Conservation (phyloP, 2,888 invertebrate genomes). For the Netelia fuscicornis region DNA sequence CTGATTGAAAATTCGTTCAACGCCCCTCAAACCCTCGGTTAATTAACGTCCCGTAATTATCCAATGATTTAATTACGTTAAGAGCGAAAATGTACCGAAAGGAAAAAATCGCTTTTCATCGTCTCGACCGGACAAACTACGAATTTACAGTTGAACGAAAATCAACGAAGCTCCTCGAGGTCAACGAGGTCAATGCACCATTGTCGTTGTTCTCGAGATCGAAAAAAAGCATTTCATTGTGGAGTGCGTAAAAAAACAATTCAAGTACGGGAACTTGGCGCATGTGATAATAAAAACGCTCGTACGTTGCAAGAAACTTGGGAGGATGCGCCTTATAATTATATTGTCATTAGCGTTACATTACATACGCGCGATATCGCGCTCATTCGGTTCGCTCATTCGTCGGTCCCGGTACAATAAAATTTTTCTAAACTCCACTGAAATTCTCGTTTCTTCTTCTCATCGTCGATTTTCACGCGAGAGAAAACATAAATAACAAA, state of each 20-base stretch:
- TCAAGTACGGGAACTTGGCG: constrained; percentile 51
- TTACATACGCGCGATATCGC: constrained; percentile 68
- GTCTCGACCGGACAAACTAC: neutral
- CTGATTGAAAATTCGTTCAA: constrained; percentile 48
- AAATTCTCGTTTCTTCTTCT: constrained; percentile 1
- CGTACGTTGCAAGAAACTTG: constrained; percentile 68
- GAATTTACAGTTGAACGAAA: neutral
- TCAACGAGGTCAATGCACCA: constrained; percentile 69
- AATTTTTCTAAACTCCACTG: constrained; percentile 45
- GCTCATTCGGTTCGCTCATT: constrained; percentile 50
- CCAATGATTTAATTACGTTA: constrained; percentile 51
- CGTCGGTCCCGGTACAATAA: constrained; percentile 30
- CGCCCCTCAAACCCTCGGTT: constrained; percentile 22
- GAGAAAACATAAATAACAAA: neutral
- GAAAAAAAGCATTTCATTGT: constrained; percentile 75
- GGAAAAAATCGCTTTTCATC: constrained; percentile 18
- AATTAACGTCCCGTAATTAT: constrained; percentile 49
- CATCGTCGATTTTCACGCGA: neutral
- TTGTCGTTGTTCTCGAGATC: constrained; percentile 60
- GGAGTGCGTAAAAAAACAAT: constrained; percentile 57
- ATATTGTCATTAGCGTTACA: constrained; percentile 80
- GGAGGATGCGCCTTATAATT: constrained; percentile 75
- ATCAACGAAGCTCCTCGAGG: neutral
- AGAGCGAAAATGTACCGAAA: constrained; percentile 25
- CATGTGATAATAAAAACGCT: constrained; percentile 22